Conservation (phyloP, 92 coral and sea anemone species). For the Galaxea fascicularis region DNA sequence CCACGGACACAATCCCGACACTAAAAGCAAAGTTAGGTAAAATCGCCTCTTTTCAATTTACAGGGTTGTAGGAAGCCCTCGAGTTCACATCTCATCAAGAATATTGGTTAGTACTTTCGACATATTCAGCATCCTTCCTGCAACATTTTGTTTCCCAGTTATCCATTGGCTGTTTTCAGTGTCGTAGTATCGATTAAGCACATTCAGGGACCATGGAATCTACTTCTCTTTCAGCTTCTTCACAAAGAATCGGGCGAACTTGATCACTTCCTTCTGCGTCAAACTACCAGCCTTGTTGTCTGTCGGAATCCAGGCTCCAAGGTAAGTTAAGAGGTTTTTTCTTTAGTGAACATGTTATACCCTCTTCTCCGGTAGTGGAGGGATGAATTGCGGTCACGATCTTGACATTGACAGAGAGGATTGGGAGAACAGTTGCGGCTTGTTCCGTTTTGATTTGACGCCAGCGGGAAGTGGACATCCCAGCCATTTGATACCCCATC, state of each 20-base stretch:
- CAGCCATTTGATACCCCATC: too few species aligned
- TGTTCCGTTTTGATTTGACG: too few species aligned
- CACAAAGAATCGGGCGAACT: conserved; percentile 71
- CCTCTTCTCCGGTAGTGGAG: too few species aligned
- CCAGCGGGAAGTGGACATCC: too few species aligned
- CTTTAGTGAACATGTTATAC: conserved; percentile 35
- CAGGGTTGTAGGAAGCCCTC: too few species aligned
- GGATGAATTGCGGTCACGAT: too few species aligned
- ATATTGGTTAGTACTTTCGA: conserved; percentile 59
- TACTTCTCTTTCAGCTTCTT: conserved; percentile 45
- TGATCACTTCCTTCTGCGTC: conserved; percentile 63
- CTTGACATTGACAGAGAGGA: too few species aligned
- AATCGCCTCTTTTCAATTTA: too few species aligned
- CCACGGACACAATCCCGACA: too few species aligned
- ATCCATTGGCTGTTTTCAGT: conserved; percentile 62
- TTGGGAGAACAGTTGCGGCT: too few species aligned
- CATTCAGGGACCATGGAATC: conserved; percentile 82
- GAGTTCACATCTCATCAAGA: not conserved
- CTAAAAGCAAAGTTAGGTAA: too few species aligned
- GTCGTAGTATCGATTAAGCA: conserved; percentile 68
- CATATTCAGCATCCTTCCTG: conserved; percentile 59
- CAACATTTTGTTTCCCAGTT: conserved; percentile 34
- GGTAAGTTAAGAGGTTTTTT: conserved; percentile 56
- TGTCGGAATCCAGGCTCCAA: conserved; percentile 85
- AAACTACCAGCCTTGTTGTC: conserved; percentile 61